Base-by-base conservation (phyloP, 1,140 invertebrate species). In the Odontomachus brunneus region DNA sequence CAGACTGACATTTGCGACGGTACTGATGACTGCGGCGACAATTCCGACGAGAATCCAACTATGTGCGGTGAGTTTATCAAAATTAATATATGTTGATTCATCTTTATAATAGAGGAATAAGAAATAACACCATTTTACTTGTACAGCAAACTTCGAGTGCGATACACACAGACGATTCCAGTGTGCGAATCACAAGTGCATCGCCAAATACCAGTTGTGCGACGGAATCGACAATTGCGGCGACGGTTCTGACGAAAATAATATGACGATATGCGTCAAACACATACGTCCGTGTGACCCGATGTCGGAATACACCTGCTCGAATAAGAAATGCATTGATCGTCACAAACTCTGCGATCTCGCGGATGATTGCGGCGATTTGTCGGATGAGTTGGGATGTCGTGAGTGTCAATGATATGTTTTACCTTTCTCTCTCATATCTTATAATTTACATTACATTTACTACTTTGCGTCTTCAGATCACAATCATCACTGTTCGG, bases 181-280 rank as follows among this genome's bases (percentile, higher is more conserved):
- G 90, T 99, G 98, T 92, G 95, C 96, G 53, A 99, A 99, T 92
- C 96, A 97, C 83, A 96, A 97, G 73, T 99, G 98, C 89, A 97
- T 99, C 59, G 96, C 97, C 0, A 95, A 96, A 89, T 98, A 97
- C 89, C 96, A 97, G 83, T 93, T 97, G 17, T 98, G 98, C 92
- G 97, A 99, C 92, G 96, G 97, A 5, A 94, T 97, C 3, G 97
- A 99, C 92, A 97, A 99, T 91, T 99, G 98, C 93, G 97, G 97
- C 24, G 98, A 99, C 92, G 97, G 97, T 51, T 97, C 97, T 0
- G 98, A 99, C 91, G 98, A 99, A 93, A 98, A 98, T 91, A 98
- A 98, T 94, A 97, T 98, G 95, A 98, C 97, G 1, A 93, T 98
- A 65, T 99, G 97, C 90, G 95, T 96, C 2, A 94, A 95, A n/a